Conservation (phyloP, 2,113 vertebrate genomes). For the Dissostichus mawsoni region DNA sequence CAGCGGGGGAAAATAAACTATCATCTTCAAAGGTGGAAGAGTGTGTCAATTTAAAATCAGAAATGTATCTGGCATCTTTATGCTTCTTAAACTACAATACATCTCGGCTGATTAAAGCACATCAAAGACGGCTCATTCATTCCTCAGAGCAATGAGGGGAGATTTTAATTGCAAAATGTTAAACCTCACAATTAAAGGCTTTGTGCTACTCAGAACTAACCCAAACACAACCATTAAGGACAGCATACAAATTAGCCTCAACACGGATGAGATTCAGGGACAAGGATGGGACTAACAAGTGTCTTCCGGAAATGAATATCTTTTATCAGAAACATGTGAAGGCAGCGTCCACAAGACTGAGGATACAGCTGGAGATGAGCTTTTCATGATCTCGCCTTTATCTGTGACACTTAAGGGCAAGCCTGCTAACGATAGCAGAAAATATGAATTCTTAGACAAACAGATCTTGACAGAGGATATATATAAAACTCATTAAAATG, state of each 20-base stretch:
- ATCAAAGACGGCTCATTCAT: slow-evolving; percentile 91
- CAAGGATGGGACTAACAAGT: slow-evolving; percentile 70
- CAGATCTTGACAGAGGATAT: slow-evolving; percentile 5
- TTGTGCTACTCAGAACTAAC: slow-evolving; percentile 90
- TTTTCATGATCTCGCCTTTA: slow-evolving; percentile 66
- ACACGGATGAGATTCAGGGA: slow-evolving; percentile 58
- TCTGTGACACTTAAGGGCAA: slow-evolving; percentile 41
- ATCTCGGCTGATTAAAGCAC: slow-evolving; percentile 93
- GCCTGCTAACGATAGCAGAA: slow-evolving; percentile 36
- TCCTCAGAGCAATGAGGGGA: slow-evolving; percentile 91
- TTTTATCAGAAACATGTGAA: slow-evolving; percentile 75
- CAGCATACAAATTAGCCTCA: slow-evolving; percentile 90
- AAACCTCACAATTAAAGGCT: slow-evolving; percentile 96
- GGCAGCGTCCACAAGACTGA: slow-evolving; percentile 54
- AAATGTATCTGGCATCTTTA: slow-evolving; percentile 93
- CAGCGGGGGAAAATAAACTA: slow-evolving; percentile 61
- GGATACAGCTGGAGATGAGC: slow-evolving; percentile 69
- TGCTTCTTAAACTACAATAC: slow-evolving; percentile 93
- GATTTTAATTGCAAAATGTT: slow-evolving; percentile 98
- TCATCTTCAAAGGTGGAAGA: slow-evolving; percentile 87
- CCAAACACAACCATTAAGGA: slow-evolving; percentile 88
- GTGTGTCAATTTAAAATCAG: slow-evolving; percentile 87
- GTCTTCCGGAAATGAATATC: slow-evolving; percentile 74
- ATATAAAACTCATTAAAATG: slow-evolving; percentile 4
- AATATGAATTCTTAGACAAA: slow-evolving; percentile 26